Conservation (phyloP, 2,113 vertebrate species). For the Eolophus roseicapilla region DNA sequence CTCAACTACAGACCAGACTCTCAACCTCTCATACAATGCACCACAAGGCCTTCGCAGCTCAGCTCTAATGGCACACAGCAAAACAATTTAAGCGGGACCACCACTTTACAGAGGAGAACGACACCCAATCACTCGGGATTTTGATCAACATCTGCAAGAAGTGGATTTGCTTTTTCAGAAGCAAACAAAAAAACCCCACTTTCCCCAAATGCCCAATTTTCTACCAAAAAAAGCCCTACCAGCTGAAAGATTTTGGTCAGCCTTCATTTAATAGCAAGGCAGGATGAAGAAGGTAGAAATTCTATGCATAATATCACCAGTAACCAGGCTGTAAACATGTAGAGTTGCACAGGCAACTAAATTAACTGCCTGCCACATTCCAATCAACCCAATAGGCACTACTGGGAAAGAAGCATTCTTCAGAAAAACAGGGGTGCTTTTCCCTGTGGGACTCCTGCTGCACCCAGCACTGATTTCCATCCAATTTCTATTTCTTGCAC, state of each 20-base stretch:
- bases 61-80: background rate
- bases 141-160: rapidly evolving
- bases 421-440: background rate
- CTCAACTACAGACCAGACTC: background rate
- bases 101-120: background rate
- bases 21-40: background rate
- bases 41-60: background rate
- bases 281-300: background rate
- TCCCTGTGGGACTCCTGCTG: background rate
- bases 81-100: background rate
- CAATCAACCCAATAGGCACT: background rate
- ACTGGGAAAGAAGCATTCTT: background rate
- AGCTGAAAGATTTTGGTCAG: background rate
- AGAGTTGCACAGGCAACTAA: background rate
- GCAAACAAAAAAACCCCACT: background rate
- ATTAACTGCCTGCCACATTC: background rate
- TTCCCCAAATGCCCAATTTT: background rate
- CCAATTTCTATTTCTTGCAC: background rate
- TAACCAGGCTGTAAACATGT: background rate
- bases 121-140: background rate
- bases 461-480: background rate
- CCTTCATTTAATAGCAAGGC: background rate
- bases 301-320: background rate
- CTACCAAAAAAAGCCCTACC: rapidly evolving
- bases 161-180: background rate